Conservation (phyloP, 2,113 vertebrate genomes). For the Neotragus moschatus region DNA sequence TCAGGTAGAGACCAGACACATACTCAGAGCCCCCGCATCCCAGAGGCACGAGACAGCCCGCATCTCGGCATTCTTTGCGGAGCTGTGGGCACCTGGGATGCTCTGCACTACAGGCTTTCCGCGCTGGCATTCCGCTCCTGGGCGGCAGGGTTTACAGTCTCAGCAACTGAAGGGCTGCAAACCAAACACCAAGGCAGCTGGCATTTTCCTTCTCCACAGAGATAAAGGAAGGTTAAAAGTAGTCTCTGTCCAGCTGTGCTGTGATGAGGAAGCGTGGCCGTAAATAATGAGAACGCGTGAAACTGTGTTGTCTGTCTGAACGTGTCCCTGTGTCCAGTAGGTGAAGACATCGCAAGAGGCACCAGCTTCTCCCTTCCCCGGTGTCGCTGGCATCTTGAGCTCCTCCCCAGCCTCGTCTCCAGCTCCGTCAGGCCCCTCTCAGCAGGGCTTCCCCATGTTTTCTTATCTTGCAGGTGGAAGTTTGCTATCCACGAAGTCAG, state of each 20-base stretch:
- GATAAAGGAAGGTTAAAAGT: neutral
- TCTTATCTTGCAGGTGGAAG: rapidly evolving
- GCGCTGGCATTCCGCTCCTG: rapidly evolving
- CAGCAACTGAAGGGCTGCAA: neutral
- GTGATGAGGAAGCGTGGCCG: rapidly evolving
- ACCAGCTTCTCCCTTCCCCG: neutral
- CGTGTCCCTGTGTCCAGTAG: neutral
- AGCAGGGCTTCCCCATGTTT: rapidly evolving
- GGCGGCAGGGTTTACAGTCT: rapidly evolving
- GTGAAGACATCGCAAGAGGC: rapidly evolving
- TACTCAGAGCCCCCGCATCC: rapidly evolving
- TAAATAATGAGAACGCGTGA: rapidly evolving
- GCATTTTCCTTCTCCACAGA: too few species aligned
- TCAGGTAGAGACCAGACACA: neutral
- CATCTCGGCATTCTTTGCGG: neutral
- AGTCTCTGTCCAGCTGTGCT: neutral
- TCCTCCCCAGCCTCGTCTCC: too few species aligned
- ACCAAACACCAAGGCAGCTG: too few species aligned
- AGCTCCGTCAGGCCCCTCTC: rapidly evolving
- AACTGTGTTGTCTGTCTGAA: neutral
- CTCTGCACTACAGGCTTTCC: rapidly evolving
- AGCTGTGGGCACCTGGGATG: rapidly evolving
- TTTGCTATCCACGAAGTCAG: neutral
- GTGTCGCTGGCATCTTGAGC: rapidly evolving
- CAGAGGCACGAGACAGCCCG: neutral